These are phyloP conservation scores for Arion vulgaris DNA, from an alignment of 1,140 invertebrate genomes.

Conservation along the genomic window DNA sequence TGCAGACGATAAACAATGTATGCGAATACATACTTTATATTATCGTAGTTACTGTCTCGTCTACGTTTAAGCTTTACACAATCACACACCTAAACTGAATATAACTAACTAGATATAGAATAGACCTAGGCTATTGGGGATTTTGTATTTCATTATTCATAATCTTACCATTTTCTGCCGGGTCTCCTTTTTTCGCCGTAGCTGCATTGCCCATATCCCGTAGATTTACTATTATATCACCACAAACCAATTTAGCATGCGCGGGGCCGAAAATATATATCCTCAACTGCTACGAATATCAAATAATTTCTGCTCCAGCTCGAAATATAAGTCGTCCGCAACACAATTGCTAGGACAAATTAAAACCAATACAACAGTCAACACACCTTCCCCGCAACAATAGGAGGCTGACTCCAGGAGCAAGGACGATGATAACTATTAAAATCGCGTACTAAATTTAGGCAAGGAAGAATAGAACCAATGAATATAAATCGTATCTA, in stretches of 20 bases:
- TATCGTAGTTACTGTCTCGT: too few relatives aligned
- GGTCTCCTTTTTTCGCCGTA: slow-evolving; percentile 94
- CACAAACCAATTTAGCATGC: slow-evolving; percentile 14
- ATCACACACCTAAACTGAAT: too few relatives aligned
- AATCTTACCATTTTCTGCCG: slow-evolving; percentile 87
- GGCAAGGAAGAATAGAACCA: neutral
- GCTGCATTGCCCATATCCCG: slow-evolving; percentile 93
- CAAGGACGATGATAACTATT: neutral
- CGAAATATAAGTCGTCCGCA: neutral
- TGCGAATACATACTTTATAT: too few relatives aligned
- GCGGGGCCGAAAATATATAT: neutral
- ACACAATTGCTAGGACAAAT: neutral
- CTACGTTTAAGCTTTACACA: too few relatives aligned
- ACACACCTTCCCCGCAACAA: neutral
- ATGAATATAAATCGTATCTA: neutral
- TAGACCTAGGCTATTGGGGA: too few relatives aligned
- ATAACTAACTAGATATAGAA: too few relatives aligned
- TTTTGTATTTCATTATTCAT: neutral
- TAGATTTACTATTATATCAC: slow-evolving; percentile 20
- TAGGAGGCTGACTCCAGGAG: neutral
- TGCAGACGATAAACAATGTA: too few relatives aligned
- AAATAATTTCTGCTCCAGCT: neutral
- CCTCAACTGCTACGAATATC: neutral
- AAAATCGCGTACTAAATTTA: neutral
- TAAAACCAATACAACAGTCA: too few relatives aligned